phyloP scores from a whole-genome alignment of 2,888 invertebrate genomes.

The Drosophila kuntzei region DNA sequence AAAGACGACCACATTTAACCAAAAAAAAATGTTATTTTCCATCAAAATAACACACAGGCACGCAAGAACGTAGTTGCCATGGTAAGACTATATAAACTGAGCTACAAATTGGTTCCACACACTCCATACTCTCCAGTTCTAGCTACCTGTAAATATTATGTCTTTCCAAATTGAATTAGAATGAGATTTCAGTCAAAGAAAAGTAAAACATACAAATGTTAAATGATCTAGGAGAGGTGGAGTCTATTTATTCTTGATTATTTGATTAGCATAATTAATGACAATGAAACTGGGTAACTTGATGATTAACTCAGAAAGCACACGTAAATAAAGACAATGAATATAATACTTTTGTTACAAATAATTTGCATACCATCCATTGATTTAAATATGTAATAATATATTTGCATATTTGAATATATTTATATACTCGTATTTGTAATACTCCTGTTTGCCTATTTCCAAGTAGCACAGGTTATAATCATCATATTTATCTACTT shows the following conservation, averaged over 20 bases:
- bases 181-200: no score
- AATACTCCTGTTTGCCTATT: not conserved
- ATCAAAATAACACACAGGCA: not conserved
- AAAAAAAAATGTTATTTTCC: not conserved
- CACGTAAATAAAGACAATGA: not conserved
- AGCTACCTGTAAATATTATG: no score
- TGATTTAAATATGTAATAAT: not conserved
- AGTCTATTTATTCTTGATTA: no score
- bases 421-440: not conserved
- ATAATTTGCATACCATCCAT: not conserved
- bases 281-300: no score
- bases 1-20: no score
- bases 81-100: not conserved
- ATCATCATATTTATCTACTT: not conserved
- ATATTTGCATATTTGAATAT: not conserved
- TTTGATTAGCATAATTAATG: no score
- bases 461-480: conserved; percentile 1
- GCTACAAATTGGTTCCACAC: no score
- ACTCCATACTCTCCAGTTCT: no score
- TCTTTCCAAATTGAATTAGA: no score
- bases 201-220: no score
- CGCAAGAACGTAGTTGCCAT: not conserved
- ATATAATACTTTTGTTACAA: not conserved
- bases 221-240: no score
- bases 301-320: no score